Evolutionary conservation across 2,888 invertebrate species (phyloP).

Genomic region (Phyllotreta cruciferae): DNA sequence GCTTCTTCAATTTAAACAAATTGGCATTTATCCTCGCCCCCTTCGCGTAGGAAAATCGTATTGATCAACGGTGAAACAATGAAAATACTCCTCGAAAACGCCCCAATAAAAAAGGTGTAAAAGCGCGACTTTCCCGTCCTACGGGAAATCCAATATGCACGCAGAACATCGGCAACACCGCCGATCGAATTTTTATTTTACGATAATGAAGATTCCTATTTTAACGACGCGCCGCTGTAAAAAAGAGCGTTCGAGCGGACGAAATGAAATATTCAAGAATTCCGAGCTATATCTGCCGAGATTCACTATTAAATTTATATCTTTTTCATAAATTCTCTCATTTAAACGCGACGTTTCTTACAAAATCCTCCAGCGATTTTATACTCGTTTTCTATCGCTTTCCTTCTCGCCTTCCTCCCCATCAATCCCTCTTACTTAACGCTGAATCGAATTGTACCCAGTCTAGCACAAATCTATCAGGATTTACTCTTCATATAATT

Average conservation of each 20-base stretch:
- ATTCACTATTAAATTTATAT: conserved; percentile 26
- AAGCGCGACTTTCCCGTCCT: background rate
- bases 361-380: conserved; percentile 11
- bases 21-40: no score
- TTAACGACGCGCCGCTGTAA: background rate
- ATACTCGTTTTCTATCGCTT: conserved; percentile 11
- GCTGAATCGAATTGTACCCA: no score
- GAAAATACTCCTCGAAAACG: conserved; percentile 14
- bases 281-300: conserved; percentile 21
- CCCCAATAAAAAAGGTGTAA: conserved; percentile 20
- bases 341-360: conserved; percentile 23
- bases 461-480: no score
- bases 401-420: background rate
- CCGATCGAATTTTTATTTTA: no score
- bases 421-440: no score
- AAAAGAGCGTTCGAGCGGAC: conserved; percentile 16
- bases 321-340: conserved; percentile 24
- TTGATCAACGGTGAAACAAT: conserved; percentile 14
- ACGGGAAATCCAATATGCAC: no score
- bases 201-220: no score
- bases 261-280: conserved; percentile 24
- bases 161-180: no score
- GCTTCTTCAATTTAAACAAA: no score
- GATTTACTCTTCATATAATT: no score
- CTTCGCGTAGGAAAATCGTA: background rate